Evolutionary conservation across 1,140 invertebrate genomes (phyloP), one percentile per base, ranked within the genome.

Genomic region (Lanistes nyassanus): DNA sequence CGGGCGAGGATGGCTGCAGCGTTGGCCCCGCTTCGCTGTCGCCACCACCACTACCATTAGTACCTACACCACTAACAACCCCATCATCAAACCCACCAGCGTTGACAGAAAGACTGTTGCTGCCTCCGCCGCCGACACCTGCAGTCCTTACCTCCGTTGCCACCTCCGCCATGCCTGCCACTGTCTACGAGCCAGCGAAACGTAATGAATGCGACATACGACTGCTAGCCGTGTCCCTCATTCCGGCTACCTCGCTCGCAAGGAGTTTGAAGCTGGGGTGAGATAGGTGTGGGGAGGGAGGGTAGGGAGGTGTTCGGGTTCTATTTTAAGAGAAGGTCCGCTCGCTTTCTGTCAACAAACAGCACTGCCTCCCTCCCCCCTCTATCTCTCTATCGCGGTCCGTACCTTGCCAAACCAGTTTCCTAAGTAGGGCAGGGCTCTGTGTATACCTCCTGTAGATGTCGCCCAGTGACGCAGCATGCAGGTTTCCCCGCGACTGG

Each of bases 1-100:
- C 60, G 1, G 83, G 80, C 23, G 80, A 73, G 6, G 70, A 64
- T 26, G 73, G 72, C n/a, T 65, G 51, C 42, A n/a, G 21, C 31
- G 1, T 6, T 58, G 56, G 23, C 56, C 5, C 55, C 34, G 3
- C 34, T 16, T 13, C 42, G 42, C 19, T 55, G 39, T 55, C 56
- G 19, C 70, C 29, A 29, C 70, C 70, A 23, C 68, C 53, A 13
- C 51, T 11, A 11, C n/a, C 55, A 34, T 37, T 36, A n/a, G 2
- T 36, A 62, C 56, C 37, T 2, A 2, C 70, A n/a, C 19, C 36
- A 9, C 37, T 56, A 58, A 56, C 66, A 51, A 26, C 66, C 16
- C 19, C 66, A n/a, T n/a, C n/a, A n/a, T n/a, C n/a, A n/a, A n/a
- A n/a, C n/a, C n/a, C n/a, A n/a, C 42, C 19, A 47, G 19, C 9